A percentile compares a stretch with the other conserved stretches of the same genome.
phyloP scores from a whole-genome alignment of 23 tunicate species.

The Trididemnum nubilum region DNA sequence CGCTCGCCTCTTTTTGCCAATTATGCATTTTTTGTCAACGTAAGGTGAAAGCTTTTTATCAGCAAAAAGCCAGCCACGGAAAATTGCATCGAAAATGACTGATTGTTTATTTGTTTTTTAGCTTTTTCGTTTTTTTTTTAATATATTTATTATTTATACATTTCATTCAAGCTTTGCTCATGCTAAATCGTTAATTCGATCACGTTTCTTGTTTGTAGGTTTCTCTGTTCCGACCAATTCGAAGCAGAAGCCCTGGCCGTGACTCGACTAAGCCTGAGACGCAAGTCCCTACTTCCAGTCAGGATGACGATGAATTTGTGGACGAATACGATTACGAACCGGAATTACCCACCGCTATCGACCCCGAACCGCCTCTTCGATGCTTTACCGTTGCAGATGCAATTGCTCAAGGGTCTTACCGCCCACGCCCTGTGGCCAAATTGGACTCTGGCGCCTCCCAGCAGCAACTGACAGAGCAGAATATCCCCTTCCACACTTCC shows the following conservation, averaged over 20 bases:
- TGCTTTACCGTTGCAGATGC: slow-evolving; percentile 36
- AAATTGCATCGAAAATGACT: too few relatives aligned
- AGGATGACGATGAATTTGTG: neutral
- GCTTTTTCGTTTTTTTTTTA: neutral
- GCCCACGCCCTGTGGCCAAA: neutral
- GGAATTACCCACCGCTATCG: neutral
- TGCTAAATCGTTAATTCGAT: too few relatives aligned
- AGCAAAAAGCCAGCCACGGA: too few relatives aligned
- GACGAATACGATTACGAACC: neutral
- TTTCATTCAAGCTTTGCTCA: too few relatives aligned
- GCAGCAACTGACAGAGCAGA: slow-evolving; percentile 15
- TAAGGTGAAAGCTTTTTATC: too few relatives aligned
- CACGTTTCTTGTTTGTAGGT: too few relatives aligned
- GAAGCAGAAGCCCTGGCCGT: slow-evolving; percentile 65
- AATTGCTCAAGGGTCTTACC: slow-evolving; percentile 16
- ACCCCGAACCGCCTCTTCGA: slow-evolving; percentile 22
- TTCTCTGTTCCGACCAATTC: slow-evolving; percentile 81
- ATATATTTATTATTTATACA: too few relatives aligned
- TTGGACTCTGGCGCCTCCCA: neutral
- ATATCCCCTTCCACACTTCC: neutral
- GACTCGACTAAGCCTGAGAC: slow-evolving; percentile 42
- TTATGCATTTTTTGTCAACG: too few relatives aligned
- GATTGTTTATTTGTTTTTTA: neutral
- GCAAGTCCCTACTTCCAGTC: slow-evolving; percentile 5
- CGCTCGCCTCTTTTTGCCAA: too few relatives aligned